A percentile compares a stretch with the other conserved stretches of the same genome.
Conservation (phyloP, 2,888 invertebrate species). For the Scotopteryx bipunctaria region DNA sequence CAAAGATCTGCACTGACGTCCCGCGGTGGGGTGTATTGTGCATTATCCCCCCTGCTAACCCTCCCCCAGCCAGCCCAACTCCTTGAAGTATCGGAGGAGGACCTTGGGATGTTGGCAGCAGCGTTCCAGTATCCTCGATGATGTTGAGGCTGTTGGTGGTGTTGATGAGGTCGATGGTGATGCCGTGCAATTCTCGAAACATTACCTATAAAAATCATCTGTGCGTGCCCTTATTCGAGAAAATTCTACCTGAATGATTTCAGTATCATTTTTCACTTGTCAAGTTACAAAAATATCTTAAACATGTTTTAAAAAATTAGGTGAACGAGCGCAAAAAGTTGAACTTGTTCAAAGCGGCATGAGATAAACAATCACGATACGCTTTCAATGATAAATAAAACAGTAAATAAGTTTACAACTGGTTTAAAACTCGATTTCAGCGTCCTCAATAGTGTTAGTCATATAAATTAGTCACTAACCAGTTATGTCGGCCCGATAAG, state of each 20-base stretch:
- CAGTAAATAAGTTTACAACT: conserved; percentile 38
- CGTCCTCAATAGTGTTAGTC: conserved; percentile 45
- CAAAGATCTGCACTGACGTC: too few species aligned
- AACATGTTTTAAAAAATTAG: conserved; percentile 14
- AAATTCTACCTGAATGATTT: conserved; percentile 12
- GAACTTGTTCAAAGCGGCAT: conserved; percentile 17
- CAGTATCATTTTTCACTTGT: neutral
- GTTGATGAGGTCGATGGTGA: too few species aligned
- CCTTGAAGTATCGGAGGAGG: too few species aligned
- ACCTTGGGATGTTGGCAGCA: too few species aligned
- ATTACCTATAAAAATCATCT: conserved; percentile 3
- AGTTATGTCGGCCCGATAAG: conserved; percentile 32
- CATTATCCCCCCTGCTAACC: too few species aligned
- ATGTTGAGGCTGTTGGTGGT: too few species aligned
- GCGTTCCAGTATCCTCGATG: too few species aligned
- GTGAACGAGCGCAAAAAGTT: conserved; percentile 13
- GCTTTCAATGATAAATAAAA: conserved; percentile 34
- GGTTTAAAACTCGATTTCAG: conserved; percentile 43
- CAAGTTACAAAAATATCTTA: neutral
- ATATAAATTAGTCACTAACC: conserved; percentile 43
- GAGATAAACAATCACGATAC: conserved; percentile 38
- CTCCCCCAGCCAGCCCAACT: too few species aligned
- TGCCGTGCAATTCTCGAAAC: too few species aligned
- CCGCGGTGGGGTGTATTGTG: too few species aligned
- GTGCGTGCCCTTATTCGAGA: conserved; percentile 12